phyloP scores from a whole-genome alignment of 2,888 invertebrate species.

The Pyralis farinalis region DNA sequence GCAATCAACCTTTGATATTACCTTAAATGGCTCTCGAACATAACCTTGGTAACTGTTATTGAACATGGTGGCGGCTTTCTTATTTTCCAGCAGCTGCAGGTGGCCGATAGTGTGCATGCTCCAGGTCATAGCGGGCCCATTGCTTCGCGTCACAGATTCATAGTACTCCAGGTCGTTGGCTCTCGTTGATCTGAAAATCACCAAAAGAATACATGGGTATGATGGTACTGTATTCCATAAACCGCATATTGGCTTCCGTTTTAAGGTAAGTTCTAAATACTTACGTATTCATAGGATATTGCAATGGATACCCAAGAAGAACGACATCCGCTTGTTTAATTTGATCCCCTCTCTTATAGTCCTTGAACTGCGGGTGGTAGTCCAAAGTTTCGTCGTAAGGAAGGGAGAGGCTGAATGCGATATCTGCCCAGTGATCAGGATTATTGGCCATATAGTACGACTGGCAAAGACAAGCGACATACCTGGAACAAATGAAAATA shows the following conservation, averaged over 20 bases:
- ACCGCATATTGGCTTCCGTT: too few species aligned
- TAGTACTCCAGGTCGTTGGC: conserved; percentile 79
- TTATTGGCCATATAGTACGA: conserved; percentile 56
- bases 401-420: conserved; percentile 75
- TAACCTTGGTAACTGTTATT: conserved; percentile 74
- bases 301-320: conserved; percentile 79
- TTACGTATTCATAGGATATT: conserved; percentile 76
- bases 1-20: conserved; percentile 28
- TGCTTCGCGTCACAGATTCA: conserved; percentile 72
- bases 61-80: conserved; percentile 67
- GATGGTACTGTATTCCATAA: too few species aligned
- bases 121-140: conserved; percentile 84
- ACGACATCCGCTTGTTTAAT: conserved; percentile 83
- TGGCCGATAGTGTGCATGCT: conserved; percentile 82
- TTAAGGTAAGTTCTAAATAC: too few species aligned
- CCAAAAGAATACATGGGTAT: too few species aligned
- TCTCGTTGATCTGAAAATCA: conserved; percentile 53
- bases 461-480: conserved; percentile 68
- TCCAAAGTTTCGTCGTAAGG: conserved; percentile 69
- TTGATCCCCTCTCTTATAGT: conserved; percentile 58
- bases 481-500: too few species aligned
- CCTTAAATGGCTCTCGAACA: conserved; percentile 82
- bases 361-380: conserved; percentile 81
- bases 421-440: conserved; percentile 65
- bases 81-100: conserved; percentile 55